A percentile compares a stretch with the other conserved stretches of the same genome.
phyloP scores from a whole-genome alignment of 2,888 invertebrate genomes.

The Drosophila neutralis region DNA sequence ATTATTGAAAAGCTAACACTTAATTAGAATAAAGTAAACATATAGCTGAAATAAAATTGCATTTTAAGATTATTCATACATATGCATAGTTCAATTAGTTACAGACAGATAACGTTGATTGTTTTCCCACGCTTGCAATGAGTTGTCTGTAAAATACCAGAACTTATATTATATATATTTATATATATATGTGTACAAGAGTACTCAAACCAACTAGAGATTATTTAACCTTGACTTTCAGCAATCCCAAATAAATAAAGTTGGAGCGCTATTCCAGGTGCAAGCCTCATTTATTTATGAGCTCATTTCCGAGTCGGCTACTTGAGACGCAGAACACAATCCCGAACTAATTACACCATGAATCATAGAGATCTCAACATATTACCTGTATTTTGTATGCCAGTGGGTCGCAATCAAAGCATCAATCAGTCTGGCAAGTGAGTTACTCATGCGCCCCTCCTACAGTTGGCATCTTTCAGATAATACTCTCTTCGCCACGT shows the following conservation, averaged over 20 bases:
- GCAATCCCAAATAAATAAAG: conserved; percentile 31
- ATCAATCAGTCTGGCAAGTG: conserved; percentile 64
- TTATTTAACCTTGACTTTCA: conserved; percentile 59
- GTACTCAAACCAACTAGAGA: conserved; percentile 14
- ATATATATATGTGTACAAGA: background rate
- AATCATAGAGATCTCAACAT: conserved; percentile 47
- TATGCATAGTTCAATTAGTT: conserved; percentile 60
- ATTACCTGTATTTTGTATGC: conserved; percentile 36
- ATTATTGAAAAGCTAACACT: conserved; percentile 58
- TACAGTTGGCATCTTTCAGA: conserved; percentile 46
- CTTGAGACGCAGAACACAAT: conserved; percentile 48
- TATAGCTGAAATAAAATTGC: conserved; percentile 33
- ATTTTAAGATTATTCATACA: conserved; percentile 54
- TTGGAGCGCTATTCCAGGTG: background rate
- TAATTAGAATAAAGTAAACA: conserved; percentile 32
- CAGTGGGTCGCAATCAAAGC: conserved; percentile 57
- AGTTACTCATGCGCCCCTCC: conserved; percentile 49
- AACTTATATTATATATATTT: background rate
- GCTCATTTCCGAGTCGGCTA: conserved; percentile 66
- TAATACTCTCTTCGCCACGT: conserved; percentile 27
- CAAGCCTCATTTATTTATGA: conserved; percentile 61
- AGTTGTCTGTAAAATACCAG: background rate
- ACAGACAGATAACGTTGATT: conserved; percentile 33
- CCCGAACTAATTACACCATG: conserved; percentile 65
- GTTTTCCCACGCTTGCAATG: conserved; percentile 62